A percentile compares a stretch with the other conserved stretches of the same genome.
phyloP scores from a whole-genome alignment of 2,888 invertebrate genomes.

The Nemapogon koenigi region DNA sequence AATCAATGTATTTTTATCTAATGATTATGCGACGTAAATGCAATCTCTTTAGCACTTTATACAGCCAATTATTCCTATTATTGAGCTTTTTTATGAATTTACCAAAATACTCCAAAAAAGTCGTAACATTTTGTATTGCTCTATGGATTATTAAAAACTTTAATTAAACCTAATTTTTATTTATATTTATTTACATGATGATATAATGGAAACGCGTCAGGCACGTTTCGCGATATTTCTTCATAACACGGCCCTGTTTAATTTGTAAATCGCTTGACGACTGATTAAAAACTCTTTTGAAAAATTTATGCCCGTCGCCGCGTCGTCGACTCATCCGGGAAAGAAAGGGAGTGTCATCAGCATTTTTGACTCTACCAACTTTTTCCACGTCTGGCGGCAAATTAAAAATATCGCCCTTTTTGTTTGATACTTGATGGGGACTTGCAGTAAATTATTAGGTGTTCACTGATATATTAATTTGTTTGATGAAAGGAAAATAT shows the following conservation, averaged over 20 bases:
- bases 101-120: too few relatives aligned
- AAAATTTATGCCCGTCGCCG: conserved; percentile 40
- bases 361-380: conserved; percentile 7
- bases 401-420: conserved; percentile 12
- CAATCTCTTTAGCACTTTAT: too few relatives aligned
- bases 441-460: too few relatives aligned
- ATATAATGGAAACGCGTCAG: conserved; percentile 30
- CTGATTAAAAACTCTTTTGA: conserved; percentile 63
- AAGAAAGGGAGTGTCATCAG: conserved; percentile 12
- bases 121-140: too few relatives aligned
- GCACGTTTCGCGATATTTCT: conserved; percentile 45
- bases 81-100: too few relatives aligned
- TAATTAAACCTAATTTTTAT: background rate
- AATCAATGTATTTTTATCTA: too few relatives aligned
- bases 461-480: too few relatives aligned
- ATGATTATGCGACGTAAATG: too few relatives aligned
- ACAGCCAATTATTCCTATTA: too few relatives aligned
- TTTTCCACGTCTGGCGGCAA: conserved; percentile 9
- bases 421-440: too few relatives aligned
- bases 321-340: conserved; percentile 13
- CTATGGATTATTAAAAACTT: conserved; percentile 2
- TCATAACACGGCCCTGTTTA: conserved; percentile 60
- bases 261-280: conserved; percentile 64
- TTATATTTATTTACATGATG: background rate
- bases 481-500: too few relatives aligned